Base-by-base conservation (phyloP, 2,113 vertebrate genomes). In the Lipophrys pholis region DNA sequence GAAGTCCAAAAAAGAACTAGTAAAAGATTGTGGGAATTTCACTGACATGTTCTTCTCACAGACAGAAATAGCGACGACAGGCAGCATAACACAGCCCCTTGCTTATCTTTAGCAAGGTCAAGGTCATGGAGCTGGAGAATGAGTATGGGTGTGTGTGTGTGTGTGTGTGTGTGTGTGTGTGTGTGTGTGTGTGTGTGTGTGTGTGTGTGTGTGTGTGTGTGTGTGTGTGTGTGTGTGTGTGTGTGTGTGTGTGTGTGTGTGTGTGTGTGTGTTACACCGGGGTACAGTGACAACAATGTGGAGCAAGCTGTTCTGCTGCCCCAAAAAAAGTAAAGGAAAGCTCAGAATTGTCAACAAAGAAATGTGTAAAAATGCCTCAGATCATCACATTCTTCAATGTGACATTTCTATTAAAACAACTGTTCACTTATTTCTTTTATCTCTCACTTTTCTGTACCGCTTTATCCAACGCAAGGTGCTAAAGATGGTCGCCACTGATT, bases 21-120 rank as follows among this genome's bases (percentile, higher is more conserved):
- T 69, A 70, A 74, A 60, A 48, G 42, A 45, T 87, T 89, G 71
- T 93, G 92, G 86, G 92, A 93, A 90, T 81, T 90, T 73, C 16
- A 57, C 49, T 9, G 35, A 64, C 48, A 0, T 77, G 15, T 0
- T 11, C 45, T 92, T 93, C 93, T 88, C 93, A 93, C 71, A 76
- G 87, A 79, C 85, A 15, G 46, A 93, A 92, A 92, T 88, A 90
- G 58, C 39, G 69, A 64, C 41, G 61, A 81, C 35, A 71, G 56
- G 53, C 49, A 75, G 48, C 61, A 73, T 1, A 76, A 75, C 68
- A 79, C 69, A 54, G 74, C 58, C 40, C 40, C 6, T 14, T 51
- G 48, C 80, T 86, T 88, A 76, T 91, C 69, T 89, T 85, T 73
- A 72, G 64, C 46, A 75, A 69, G 54, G 82, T 69, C 83, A 64